Percentiles rank a stretch among this genome's conserved stretches.
Conservation (phyloP, 2,888 invertebrate species). For the Agriopis aurantiaria region DNA sequence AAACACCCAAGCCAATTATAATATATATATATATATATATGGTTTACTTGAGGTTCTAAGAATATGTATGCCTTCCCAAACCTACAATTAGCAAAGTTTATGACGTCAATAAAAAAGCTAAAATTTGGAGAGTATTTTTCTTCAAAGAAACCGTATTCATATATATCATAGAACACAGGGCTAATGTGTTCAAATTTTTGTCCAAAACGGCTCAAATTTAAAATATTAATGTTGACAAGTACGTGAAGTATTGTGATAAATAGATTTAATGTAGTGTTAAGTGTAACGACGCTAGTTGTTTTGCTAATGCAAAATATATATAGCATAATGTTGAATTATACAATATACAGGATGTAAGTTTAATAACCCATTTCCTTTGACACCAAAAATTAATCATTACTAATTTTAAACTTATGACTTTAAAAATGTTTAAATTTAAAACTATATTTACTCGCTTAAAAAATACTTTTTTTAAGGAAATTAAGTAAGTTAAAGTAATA, state of each 20-base stretch:
- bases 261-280: conserved; percentile 50
- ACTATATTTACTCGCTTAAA: too few species aligned
- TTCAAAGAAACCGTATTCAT: conserved; percentile 22
- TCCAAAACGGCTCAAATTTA: conserved; percentile 65
- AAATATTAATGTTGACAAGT: conserved; percentile 51
- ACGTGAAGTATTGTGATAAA: conserved; percentile 67
- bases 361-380: background rate
- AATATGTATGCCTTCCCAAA: background rate
- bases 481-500: too few species aligned
- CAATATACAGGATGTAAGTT: background rate
- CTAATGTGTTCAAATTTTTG: conserved; percentile 68
- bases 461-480: too few species aligned
- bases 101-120: background rate
- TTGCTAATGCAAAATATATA: conserved; percentile 37
- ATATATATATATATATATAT: too few species aligned
- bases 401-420: background rate
- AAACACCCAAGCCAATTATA: too few species aligned
- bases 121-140: background rate
- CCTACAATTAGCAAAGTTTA: background rate
- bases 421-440: too few species aligned
- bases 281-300: conserved; percentile 44
- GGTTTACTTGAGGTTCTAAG: too few species aligned
- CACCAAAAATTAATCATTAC: background rate
- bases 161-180: conserved; percentile 64
- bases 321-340: conserved; percentile 17